Evolutionary conservation across 2,797 vertebrate genomes (phyloP).

Genomic region (Tarsius wallacei): DNA sequence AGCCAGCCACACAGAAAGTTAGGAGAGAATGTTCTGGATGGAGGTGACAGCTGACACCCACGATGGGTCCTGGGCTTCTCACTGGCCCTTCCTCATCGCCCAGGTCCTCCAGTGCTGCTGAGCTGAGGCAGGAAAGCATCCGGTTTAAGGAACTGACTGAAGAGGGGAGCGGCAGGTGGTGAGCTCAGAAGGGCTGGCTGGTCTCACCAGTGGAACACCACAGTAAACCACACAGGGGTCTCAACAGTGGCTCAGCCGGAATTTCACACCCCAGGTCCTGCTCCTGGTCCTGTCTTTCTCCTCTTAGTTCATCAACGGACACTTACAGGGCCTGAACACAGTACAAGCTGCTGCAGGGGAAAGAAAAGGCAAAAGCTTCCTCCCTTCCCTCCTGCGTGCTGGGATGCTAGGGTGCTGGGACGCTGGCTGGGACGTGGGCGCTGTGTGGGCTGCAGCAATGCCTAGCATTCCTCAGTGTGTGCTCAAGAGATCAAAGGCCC

Average conservation of each 20-base stretch:
- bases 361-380: too few species aligned
- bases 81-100: not conserved
- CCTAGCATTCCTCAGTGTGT: not conserved
- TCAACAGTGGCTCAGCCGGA: not conserved
- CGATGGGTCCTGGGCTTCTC: not conserved
- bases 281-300: not conserved
- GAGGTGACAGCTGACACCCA: not conserved
- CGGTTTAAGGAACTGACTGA: conserved; percentile 12
- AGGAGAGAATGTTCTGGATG: not conserved
- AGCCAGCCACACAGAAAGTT: not conserved
- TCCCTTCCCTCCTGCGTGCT: too few species aligned
- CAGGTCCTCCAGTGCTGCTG: not conserved
- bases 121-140: not conserved
- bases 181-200: not conserved
- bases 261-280: not conserved
- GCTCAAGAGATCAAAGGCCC: not conserved
- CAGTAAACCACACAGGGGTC: not conserved
- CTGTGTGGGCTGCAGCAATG: not conserved
- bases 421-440: not conserved
- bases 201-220: not conserved
- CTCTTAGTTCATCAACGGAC: not conserved
- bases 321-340: not conserved
- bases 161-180: not conserved
- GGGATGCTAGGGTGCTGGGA: too few species aligned
- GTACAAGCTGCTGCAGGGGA: not conserved